Percentiles rank a stretch among this genome's conserved stretches.
These are phyloP conservation scores for Epistrophe eligans DNA, from an alignment of 2,888 invertebrate genomes.

Conservation along the genomic window DNA sequence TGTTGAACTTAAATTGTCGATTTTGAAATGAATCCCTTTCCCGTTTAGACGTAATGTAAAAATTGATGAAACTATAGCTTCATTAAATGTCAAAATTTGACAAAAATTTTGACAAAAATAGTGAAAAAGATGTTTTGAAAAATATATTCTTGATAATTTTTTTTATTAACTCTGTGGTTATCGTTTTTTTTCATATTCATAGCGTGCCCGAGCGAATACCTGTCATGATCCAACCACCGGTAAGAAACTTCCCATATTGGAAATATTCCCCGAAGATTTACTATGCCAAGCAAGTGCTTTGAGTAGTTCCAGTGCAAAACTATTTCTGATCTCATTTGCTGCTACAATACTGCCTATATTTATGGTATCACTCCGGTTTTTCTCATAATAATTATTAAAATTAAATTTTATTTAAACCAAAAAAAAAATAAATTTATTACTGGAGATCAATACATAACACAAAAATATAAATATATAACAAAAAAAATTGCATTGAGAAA, in stretches of 20 bases:
- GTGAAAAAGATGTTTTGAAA: too few species aligned
- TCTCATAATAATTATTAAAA: conserved; percentile 70
- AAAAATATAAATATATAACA: conserved; percentile 22
- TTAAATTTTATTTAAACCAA: not conserved
- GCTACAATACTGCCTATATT: conserved; percentile 80
- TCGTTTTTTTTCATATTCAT: conserved; percentile 32
- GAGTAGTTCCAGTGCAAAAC: conserved; percentile 86
- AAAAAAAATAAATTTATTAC: not conserved
- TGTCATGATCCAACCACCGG: conserved; percentile 88
- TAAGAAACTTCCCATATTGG: conserved; percentile 88
- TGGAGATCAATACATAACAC: not conserved
- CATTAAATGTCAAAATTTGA: too few species aligned
- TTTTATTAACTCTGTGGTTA: not conserved
- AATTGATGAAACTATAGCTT: too few species aligned
- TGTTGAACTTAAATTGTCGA: too few species aligned
- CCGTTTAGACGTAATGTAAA: too few species aligned
- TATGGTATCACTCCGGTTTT: conserved; percentile 81
- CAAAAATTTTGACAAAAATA: too few species aligned
- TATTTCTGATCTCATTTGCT: conserved; percentile 82
- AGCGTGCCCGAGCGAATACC: conserved; percentile 87
- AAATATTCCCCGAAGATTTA: conserved; percentile 91
- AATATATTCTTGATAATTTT: conserved; percentile 10
- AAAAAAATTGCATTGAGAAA: conserved; percentile 68
- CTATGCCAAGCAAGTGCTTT: conserved; percentile 94
- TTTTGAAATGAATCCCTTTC: too few species aligned